These are phyloP conservation scores for Phalacrocorax aristotelis DNA, from an alignment of 2,113 vertebrate species.

Conservation along the genomic window DNA sequence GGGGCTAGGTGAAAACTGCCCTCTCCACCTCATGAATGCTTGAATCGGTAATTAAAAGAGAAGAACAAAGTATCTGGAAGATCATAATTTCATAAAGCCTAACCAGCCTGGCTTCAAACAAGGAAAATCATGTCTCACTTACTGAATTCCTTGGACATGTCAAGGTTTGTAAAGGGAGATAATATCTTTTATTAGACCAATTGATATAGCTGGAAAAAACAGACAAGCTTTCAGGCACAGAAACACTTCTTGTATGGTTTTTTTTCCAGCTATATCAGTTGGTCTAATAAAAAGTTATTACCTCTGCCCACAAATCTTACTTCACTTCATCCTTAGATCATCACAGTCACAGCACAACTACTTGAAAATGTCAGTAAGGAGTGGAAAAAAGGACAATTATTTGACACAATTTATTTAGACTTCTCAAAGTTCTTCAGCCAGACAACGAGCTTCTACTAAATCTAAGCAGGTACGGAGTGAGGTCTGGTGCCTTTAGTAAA, in stretches of 20 bases:
- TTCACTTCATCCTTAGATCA: conserved; percentile 13
- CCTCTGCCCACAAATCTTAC: conserved; percentile 15
- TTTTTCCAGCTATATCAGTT: conserved; percentile 40
- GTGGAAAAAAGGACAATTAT: not conserved
- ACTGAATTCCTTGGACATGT: conserved; percentile 41
- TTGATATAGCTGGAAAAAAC: conserved; percentile 39
- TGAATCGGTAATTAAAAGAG: not conserved
- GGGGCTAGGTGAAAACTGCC: not conserved
- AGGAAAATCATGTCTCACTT: conserved; percentile 42
- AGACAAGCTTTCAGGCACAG: conserved; percentile 38
- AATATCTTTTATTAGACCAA: conserved; percentile 46
- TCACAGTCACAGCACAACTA: not conserved
- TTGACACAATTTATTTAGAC: not conserved
- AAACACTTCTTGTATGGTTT: not conserved
- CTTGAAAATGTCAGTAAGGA: not conserved
- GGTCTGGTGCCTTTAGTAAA: not conserved
- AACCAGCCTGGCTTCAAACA: conserved; percentile 2
- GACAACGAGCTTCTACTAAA: not conserved
- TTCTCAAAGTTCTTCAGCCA: not conserved
- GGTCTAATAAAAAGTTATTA: conserved; percentile 49
- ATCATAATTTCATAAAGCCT: not conserved
- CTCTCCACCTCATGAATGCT: not conserved
- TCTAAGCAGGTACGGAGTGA: not conserved
- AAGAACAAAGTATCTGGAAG: not conserved
- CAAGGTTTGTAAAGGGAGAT: conserved; percentile 54